Conservation (phyloP, 2,113 vertebrate species). For the Chauna torquata region DNA sequence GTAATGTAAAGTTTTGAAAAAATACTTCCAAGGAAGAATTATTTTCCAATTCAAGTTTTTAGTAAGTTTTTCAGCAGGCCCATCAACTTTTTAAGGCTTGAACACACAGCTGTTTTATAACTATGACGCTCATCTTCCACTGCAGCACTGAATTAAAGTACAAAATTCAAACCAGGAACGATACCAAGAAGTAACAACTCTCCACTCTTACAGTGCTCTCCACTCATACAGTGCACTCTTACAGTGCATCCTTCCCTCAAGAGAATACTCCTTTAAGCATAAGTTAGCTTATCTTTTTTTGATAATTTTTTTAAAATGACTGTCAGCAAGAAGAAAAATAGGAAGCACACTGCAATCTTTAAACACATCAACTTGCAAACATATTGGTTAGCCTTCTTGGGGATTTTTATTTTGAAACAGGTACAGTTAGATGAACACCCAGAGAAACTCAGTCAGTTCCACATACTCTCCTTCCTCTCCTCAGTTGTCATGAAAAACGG, state of each 20-base stretch:
- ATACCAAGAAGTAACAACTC: neutral
- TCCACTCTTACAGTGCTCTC: neutral
- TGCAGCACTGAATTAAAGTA: neutral
- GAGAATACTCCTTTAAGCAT: neutral
- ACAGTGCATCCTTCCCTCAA: neutral
- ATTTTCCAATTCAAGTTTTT: neutral
- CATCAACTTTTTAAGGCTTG: neutral
- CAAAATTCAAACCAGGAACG: neutral
- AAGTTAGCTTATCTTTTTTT: neutral
- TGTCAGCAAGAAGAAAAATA: too few relatives aligned
- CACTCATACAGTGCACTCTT: neutral
- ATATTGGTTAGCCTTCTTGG: neutral
- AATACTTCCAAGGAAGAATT: neutral
- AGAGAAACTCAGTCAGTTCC: neutral
- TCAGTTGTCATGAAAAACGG: neutral
- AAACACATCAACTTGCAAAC: neutral
- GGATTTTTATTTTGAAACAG: neutral
- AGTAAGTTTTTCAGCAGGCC: neutral
- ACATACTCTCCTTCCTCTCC: neutral
- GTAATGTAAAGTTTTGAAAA: neutral
- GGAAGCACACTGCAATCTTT: neutral
- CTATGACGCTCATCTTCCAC: neutral
- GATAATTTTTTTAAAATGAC: neutral
- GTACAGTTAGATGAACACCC: neutral
- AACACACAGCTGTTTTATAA: neutral